These are phyloP conservation scores for Oophaga sylvatica DNA, from an alignment of 2,797 vertebrate genomes.

Conservation along the genomic window DNA sequence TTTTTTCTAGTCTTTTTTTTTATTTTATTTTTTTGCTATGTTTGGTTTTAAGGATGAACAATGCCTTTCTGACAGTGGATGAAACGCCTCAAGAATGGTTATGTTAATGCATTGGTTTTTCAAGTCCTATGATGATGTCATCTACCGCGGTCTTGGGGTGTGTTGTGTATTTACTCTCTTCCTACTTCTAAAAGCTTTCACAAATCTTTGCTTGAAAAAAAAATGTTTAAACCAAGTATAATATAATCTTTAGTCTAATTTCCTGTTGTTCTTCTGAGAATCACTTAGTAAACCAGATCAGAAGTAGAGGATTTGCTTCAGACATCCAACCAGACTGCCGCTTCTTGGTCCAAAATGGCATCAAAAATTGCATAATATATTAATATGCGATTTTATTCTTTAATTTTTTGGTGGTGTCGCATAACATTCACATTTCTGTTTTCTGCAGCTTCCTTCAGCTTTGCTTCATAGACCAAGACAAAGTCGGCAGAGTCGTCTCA, in stretches of 20 bases:
- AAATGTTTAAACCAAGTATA: not conserved
- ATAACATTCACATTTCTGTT: too few species aligned
- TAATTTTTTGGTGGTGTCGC: too few species aligned
- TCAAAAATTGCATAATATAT: too few species aligned
- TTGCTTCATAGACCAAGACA: too few species aligned
- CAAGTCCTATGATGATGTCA: not conserved
- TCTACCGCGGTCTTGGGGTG: not conserved
- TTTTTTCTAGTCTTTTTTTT: not conserved
- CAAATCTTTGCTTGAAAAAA: not conserved
- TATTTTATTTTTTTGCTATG: not conserved
- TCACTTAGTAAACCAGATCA: not conserved
- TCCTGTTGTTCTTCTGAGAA: not conserved
- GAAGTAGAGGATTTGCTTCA: not conserved
- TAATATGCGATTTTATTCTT: too few species aligned
- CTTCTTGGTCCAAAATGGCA: not conserved
- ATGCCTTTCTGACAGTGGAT: not conserved
- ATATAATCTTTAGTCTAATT: not conserved
- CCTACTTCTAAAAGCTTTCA: not conserved
- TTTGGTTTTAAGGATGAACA: constrained; percentile 1
- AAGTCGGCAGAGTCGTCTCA: too few species aligned
- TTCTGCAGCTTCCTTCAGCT: too few species aligned
- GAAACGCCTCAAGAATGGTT: not conserved
- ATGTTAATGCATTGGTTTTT: not conserved
- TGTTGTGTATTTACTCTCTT: not conserved
- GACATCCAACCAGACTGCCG: not conserved